phyloP scores from a whole-genome alignment of 2,797 vertebrate genomes.

The Girardinus metallicus region DNA sequence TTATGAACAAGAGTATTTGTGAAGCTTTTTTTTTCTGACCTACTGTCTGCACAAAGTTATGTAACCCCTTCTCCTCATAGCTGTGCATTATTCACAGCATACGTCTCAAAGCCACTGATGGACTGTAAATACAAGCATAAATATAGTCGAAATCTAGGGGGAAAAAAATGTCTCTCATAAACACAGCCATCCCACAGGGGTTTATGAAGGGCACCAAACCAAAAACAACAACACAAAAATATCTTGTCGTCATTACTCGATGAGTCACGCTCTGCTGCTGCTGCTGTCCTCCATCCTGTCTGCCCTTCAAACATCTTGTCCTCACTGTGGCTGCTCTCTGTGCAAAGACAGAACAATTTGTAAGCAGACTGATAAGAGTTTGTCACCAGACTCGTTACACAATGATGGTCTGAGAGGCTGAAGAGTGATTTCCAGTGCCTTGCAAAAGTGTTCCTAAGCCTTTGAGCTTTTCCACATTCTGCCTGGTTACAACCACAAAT shows the following conservation, averaged over 20 bases:
- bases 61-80: constrained; percentile 15
- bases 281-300: constrained; percentile 30
- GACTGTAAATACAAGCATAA: constrained; percentile 7
- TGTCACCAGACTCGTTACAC: constrained; percentile 27
- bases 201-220: constrained; percentile 37
- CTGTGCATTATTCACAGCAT: constrained; percentile 25
- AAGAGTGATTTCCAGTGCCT: background rate
- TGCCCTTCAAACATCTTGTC: constrained; percentile 42
- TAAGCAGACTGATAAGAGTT: constrained; percentile 3
- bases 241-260: constrained; percentile 52
- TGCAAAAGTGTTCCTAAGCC: background rate
- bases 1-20: constrained; percentile 18
- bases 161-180: constrained; percentile 25
- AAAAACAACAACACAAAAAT: constrained; percentile 29
- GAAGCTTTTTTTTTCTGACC: constrained; percentile 30
- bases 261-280: constrained; percentile 62
- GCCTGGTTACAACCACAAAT: background rate
- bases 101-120: background rate
- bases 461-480: background rate
- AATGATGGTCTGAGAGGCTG: constrained; percentile 1
- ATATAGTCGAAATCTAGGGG: constrained; percentile 30
- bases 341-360: constrained; percentile 27
- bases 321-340: constrained; percentile 78
- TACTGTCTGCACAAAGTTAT: background rate
- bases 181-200: constrained; percentile 30